These are phyloP conservation scores for Prionchulus punctatus DNA, from an alignment of 2,888 invertebrate species.

Conservation along the genomic window DNA sequence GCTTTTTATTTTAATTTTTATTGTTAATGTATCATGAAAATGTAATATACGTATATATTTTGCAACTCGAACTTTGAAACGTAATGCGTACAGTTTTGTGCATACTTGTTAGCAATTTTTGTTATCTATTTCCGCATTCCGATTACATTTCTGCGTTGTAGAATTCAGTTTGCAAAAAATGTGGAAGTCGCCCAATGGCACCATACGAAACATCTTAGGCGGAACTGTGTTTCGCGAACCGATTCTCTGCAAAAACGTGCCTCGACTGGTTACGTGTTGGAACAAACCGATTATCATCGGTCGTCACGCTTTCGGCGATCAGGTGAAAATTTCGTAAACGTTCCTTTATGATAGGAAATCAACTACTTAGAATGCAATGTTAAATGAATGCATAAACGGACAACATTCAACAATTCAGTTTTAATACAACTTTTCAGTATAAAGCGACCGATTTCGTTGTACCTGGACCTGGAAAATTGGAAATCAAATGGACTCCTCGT, in stretches of 20 bases:
- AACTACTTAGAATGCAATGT: no score
- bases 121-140: background rate
- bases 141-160: slow-evolving; percentile 18
- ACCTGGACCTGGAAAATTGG: slow-evolving; percentile 70
- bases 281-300: slow-evolving; percentile 91
- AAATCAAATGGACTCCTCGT: slow-evolving; percentile 59
- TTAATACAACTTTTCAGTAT: slow-evolving; percentile 41
- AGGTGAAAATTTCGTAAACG: slow-evolving; percentile 36
- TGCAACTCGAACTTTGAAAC: no score
- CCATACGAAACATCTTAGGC: slow-evolving; percentile 42
- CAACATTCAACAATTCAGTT: slow-evolving; percentile 5
- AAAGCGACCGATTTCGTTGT: slow-evolving; percentile 92
- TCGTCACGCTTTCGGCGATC: slow-evolving; percentile 74
- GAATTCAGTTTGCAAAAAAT: slow-evolving; percentile 45
- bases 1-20: background rate
- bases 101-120: background rate
- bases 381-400: no score
- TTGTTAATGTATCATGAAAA: no score
- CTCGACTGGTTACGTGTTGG: slow-evolving; percentile 84
- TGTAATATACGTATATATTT: no score
- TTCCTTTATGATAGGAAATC: background rate
- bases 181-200: slow-evolving; percentile 45
- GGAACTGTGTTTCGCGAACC: slow-evolving; percentile 44
- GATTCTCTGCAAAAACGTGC: slow-evolving; percentile 55
- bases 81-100: no score